phyloP scores from a whole-genome alignment of 2,888 invertebrate genomes.

The Stenotaenia linearis region DNA sequence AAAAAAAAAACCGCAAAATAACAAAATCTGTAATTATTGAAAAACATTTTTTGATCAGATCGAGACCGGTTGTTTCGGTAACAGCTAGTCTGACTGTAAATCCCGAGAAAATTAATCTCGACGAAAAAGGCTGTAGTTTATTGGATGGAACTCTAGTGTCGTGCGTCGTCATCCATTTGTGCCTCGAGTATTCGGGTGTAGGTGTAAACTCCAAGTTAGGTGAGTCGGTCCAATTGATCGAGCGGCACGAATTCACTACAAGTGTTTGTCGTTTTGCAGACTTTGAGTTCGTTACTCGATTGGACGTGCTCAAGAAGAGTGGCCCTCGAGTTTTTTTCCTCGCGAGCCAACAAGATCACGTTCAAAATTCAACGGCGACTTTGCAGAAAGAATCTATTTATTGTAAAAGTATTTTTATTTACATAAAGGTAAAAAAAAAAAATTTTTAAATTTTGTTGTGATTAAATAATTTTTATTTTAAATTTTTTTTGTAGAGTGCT shows the following conservation, averaged over 20 bases:
- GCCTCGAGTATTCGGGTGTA: constrained; percentile 70
- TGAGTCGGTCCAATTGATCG: constrained; percentile 46
- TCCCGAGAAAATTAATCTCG: constrained; percentile 67
- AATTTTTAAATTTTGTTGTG: background rate
- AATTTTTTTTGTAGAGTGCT: constrained; percentile 47
- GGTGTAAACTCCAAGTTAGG: constrained; percentile 65
- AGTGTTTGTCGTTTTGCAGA: constrained; percentile 51
- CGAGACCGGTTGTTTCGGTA: constrained; percentile 81
- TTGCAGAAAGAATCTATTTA: constrained; percentile 52
- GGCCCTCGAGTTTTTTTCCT: constrained; percentile 73
- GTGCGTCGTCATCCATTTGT: constrained; percentile 69
- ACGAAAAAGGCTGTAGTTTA: constrained; percentile 65
- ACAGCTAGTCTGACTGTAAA: constrained; percentile 66
- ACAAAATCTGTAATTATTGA: too few species aligned
- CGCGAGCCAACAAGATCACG: constrained; percentile 59
- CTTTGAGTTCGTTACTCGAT: constrained; percentile 66
- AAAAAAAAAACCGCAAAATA: too few species aligned
- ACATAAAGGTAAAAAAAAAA: constrained; percentile 51
- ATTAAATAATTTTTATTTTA: background rate
- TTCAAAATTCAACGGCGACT: constrained; percentile 53
- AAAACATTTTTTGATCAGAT: constrained; percentile 53
- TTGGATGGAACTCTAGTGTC: constrained; percentile 60
- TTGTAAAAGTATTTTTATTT: constrained; percentile 54
- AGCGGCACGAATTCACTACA: background rate
- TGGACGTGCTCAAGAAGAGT: constrained; percentile 71